Evolutionary conservation across 1,140 invertebrate species (phyloP).

Genomic region (Ceratitis capitata): DNA sequence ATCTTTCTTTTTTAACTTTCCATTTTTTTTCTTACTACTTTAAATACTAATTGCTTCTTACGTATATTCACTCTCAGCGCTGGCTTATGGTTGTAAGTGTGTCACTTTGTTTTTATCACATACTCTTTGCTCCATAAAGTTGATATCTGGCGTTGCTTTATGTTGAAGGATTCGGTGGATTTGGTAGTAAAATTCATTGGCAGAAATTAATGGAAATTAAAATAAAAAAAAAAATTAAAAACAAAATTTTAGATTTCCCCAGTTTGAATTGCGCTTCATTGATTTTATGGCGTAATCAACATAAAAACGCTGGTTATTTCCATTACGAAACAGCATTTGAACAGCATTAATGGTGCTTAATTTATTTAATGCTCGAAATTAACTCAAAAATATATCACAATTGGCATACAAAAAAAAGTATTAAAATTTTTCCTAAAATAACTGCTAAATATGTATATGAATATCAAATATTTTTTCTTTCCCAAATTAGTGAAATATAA

Average conservation of each 20-base stretch:
- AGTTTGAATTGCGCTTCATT: neutral
- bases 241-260: too few species aligned
- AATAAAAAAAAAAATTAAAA: neutral
- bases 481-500: neutral
- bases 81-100: conserved; percentile 12
- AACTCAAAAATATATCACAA: neutral
- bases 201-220: neutral
- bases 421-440: neutral
- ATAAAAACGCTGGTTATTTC: neutral
- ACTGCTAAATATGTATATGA: neutral
- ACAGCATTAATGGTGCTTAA: neutral
- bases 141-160: neutral
- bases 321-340: neutral
- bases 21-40: neutral
- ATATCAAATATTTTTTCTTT: neutral
- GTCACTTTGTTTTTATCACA: neutral
- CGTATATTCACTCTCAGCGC: neutral
- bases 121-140: neutral
- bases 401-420: neutral
- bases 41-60: conserved; percentile 8
- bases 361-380: neutral
- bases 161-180: neutral
- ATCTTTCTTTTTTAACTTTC: neutral
- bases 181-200: neutral
- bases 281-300: neutral